Evolutionary conservation across 2,113 vertebrate species (phyloP).

Genomic region (Mohoua ochrocephala): DNA sequence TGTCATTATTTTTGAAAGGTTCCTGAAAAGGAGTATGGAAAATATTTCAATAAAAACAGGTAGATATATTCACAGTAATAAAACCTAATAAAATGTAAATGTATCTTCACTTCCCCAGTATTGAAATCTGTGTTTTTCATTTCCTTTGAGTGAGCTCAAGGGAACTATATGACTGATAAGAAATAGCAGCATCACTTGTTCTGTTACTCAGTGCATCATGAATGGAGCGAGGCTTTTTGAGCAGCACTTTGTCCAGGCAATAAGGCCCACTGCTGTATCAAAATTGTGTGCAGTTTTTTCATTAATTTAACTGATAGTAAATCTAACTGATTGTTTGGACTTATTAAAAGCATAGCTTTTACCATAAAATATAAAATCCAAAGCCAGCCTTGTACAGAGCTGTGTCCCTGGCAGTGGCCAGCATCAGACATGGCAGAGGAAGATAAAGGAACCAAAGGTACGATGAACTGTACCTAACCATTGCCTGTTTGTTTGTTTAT

Average conservation of each 20-base stretch:
- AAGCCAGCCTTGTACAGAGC: neutral
- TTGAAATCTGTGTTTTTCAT: constrained; percentile 11
- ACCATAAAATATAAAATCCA: neutral
- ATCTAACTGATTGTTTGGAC: neutral
- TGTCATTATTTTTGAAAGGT: neutral
- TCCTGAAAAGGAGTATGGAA: neutral
- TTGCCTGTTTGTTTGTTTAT: neutral
- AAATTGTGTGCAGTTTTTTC: neutral
- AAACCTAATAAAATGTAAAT: neutral
- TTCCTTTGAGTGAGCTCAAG: constrained; percentile 6
- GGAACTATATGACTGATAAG: neutral
- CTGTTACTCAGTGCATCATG: neutral
- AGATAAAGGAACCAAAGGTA: neutral
- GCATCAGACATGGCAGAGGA: neutral
- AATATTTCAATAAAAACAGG: neutral
- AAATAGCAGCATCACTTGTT: neutral
- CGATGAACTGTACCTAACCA: neutral
- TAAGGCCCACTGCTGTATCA: neutral
- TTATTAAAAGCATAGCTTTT: neutral
- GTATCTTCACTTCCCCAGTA: neutral
- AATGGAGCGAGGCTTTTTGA: neutral
- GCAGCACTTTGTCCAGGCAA: neutral
- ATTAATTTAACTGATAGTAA: neutral
- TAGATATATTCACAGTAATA: neutral
- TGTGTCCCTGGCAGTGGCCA: neutral